phyloP scores from a whole-genome alignment of 2,113 vertebrate species.

The Brachyhypopomus occidentalis region DNA sequence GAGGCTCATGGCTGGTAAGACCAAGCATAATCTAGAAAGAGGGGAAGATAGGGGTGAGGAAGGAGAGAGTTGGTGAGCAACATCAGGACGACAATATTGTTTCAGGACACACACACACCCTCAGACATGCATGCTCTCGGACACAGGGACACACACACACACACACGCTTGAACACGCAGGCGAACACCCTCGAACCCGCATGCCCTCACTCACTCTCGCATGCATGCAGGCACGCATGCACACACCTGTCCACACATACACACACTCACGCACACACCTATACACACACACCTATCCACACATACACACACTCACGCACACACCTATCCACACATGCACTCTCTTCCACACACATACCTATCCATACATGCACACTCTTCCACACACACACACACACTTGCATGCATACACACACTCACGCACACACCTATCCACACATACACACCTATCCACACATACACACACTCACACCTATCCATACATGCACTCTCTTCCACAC shows the following conservation, averaged over 20 bases:
- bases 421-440: neutral
- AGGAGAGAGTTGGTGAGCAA: neutral
- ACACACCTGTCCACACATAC: neutral
- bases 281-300: too few relatives aligned
- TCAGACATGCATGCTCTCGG: neutral
- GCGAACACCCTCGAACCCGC: neutral
- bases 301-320: too few relatives aligned
- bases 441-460: neutral
- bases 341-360: too few relatives aligned
- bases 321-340: neutral
- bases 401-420: neutral
- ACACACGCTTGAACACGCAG: neutral
- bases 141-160: neutral
- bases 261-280: neutral
- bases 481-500: neutral
- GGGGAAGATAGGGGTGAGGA: neutral
- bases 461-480: too few relatives aligned
- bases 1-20: conserved; percentile 94
- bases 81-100: neutral
- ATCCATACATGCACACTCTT: too few relatives aligned
- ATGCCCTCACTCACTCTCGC: too few relatives aligned
- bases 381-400: too few relatives aligned
- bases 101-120: neutral
- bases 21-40: conserved; percentile 92
- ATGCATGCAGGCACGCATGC: neutral